phyloP scores from a whole-genome alignment of 2,888 invertebrate species.

The Melinaea marsaeus region DNA sequence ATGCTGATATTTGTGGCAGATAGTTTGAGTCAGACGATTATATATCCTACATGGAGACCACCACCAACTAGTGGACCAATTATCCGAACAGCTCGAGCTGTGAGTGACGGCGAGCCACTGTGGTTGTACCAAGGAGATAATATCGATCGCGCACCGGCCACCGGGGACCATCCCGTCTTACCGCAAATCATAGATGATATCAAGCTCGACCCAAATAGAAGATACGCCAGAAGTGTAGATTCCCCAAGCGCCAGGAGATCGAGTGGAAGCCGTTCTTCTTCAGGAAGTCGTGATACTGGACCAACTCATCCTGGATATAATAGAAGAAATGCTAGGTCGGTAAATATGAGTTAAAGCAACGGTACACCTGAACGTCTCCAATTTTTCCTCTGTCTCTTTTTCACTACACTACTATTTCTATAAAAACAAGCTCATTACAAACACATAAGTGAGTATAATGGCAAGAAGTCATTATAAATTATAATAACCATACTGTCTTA shows the following conservation, averaged over 20 bases:
- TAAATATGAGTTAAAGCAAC: no score
- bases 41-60: background rate
- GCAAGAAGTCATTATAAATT: no score
- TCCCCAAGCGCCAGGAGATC: slow-evolving; percentile 2
- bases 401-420: no score
- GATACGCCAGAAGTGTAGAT: slow-evolving; percentile 1
- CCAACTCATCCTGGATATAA: slow-evolving; percentile 3
- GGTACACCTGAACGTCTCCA: no score
- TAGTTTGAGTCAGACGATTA: no score
- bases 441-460: no score
- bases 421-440: no score
- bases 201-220: slow-evolving; percentile 1
- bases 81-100: background rate
- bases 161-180: background rate
- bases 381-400: no score
- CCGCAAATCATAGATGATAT: slow-evolving; percentile 1
- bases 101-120: background rate
- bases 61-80: background rate
- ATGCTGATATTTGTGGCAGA: no score
- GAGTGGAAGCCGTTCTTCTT: slow-evolving; percentile 3
- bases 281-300: background rate
- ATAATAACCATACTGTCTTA: no score
- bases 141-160: background rate
- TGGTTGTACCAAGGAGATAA: background rate
- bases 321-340: background rate